These are phyloP conservation scores for Tupaia tana DNA, from an alignment of 2,113 vertebrate genomes.

Conservation along the genomic window DNA sequence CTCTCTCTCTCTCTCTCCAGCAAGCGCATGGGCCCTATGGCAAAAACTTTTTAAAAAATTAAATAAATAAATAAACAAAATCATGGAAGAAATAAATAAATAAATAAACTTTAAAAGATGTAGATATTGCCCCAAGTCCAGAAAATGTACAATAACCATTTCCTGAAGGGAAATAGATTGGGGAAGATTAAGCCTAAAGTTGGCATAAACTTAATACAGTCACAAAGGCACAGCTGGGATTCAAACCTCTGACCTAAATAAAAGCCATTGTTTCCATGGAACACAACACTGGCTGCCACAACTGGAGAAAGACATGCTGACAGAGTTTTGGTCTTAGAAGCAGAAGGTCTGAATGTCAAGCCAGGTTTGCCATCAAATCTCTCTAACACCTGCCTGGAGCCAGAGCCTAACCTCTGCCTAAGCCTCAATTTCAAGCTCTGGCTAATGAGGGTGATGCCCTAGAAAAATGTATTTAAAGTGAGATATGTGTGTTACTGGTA, in stretches of 20 bases:
- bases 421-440: neutral
- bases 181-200: neutral
- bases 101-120: too few species aligned
- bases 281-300: neutral
- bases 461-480: neutral
- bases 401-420: neutral
- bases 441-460: neutral
- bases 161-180: neutral
- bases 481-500: neutral
- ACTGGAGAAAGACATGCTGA: neutral
- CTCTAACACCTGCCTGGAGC: neutral
- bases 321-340: neutral
- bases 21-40: too few species aligned
- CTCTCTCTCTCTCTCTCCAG: too few species aligned
- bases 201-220: neutral
- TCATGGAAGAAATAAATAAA: too few species aligned
- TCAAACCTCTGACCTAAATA: neutral
- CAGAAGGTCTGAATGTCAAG: neutral
- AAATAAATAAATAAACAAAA: too few species aligned
- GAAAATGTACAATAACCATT: neutral
- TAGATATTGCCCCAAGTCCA: neutral
- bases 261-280: neutral
- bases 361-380: neutral
- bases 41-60: too few species aligned
- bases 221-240: neutral